Conservation (phyloP, 1,140 invertebrate genomes). For the Oedothorax gibbosus region DNA sequence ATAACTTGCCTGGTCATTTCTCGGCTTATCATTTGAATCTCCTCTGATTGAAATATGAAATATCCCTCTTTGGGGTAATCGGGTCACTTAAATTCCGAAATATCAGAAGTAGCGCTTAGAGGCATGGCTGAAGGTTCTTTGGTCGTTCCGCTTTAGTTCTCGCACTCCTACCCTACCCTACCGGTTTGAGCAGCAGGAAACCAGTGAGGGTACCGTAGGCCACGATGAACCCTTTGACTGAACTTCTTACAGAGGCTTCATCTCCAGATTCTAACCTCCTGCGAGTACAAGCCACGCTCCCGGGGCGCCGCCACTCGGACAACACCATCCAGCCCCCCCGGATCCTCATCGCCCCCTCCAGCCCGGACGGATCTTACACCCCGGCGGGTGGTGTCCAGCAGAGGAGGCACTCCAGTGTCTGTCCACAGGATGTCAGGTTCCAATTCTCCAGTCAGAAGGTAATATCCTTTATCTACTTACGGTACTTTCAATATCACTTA, state of each 20-base stretch:
- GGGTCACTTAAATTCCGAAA: too few relatives aligned
- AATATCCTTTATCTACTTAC: not conserved
- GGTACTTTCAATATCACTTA: too few relatives aligned
- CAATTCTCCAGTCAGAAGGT: conserved; percentile 48
- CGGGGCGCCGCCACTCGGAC: conserved; percentile 86
- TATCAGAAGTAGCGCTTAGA: too few relatives aligned
- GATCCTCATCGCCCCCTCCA: conserved; percentile 68
- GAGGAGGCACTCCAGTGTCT: conserved; percentile 63
- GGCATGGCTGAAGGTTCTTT: not conserved
- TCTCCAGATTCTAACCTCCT: conserved; percentile 88
- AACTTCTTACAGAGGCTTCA: conserved; percentile 72
- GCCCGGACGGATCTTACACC: conserved; percentile 57
- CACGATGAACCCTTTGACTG: conserved; percentile 35
- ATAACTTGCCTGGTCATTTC: too few relatives aligned
- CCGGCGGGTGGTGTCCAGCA: conserved; percentile 58
- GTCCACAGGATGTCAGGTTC: conserved; percentile 59
- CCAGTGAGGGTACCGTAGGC: conserved; percentile 42
- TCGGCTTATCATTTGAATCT: too few relatives aligned
- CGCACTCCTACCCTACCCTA: conserved; percentile 28
- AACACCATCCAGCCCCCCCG: conserved; percentile 88
- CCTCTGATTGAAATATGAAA: too few relatives aligned
- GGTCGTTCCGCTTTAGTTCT: not conserved
- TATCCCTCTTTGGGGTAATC: too few relatives aligned
- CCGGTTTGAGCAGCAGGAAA: conserved; percentile 10
- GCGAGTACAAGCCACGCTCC: conserved; percentile 80